phyloP scores from a whole-genome alignment of 2,888 invertebrate species.

The Polia nebulosa region DNA sequence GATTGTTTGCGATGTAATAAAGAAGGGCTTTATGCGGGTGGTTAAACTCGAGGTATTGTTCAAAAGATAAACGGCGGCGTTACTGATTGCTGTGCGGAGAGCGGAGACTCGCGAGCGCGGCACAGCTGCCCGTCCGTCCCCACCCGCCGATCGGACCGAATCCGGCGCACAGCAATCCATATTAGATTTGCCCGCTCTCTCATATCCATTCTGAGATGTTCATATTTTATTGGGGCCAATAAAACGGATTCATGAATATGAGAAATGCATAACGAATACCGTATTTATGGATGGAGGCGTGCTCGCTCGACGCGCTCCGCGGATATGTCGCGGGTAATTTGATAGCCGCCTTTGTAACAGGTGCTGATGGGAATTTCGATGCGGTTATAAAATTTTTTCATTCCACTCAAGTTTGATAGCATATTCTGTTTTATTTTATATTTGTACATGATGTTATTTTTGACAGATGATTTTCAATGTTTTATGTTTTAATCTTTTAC shows the following conservation, averaged over 20 bases:
- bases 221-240: constrained; percentile 92
- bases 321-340: constrained; percentile 90
- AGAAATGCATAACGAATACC: constrained; percentile 91
- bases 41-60: constrained; percentile 43
- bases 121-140: constrained; percentile 78
- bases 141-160: constrained; percentile 84
- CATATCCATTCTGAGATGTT: constrained; percentile 91
- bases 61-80: constrained; percentile 41
- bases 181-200: constrained; percentile 91
- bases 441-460: constrained; percentile 64
- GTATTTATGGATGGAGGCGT: constrained; percentile 90
- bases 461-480: constrained; percentile 58
- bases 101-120: constrained; percentile 42
- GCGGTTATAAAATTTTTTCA: constrained; percentile 85
- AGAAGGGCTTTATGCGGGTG: constrained; percentile 43
- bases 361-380: constrained; percentile 90
- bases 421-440: constrained; percentile 79
- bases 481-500: constrained; percentile 22
- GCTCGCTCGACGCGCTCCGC: constrained; percentile 78
- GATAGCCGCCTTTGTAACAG: constrained; percentile 91
- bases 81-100: constrained; percentile 49
- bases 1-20: constrained; percentile 52
- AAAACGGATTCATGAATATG: constrained; percentile 92
- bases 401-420: constrained; percentile 83
- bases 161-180: constrained; percentile 90